Percentiles rank a stretch among this genome's conserved stretches.
These are phyloP conservation scores for Ornithorhynchus anatinus DNA, from an alignment of 2,113 vertebrate genomes.

Conservation along the genomic window DNA sequence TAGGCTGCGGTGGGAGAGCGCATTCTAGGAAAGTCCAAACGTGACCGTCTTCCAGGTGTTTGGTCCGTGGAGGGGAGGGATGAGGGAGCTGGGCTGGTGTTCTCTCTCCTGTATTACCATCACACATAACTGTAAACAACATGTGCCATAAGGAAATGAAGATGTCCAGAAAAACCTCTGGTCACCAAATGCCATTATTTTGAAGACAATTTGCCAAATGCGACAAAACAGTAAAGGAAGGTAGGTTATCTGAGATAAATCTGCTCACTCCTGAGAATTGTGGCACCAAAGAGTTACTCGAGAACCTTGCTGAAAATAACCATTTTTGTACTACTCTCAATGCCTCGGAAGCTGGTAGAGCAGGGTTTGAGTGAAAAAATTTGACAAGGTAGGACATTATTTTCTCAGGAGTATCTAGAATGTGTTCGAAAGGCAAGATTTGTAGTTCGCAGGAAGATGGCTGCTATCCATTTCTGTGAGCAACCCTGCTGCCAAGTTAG, in stretches of 20 bases:
- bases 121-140: neutral
- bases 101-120: neutral
- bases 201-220: neutral
- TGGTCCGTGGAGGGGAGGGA: neutral
- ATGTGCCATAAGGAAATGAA: neutral
- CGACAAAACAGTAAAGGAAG: neutral
- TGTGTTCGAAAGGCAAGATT: neutral
- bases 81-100: neutral
- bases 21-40: neutral
- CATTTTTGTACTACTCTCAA: neutral
- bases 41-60: neutral
- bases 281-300: neutral
- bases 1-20: neutral
- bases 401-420: neutral
- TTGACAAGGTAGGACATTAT: neutral
- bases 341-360: neutral
- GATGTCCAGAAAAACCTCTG: neutral
- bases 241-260: neutral
- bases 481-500: neutral
- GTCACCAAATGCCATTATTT: neutral
- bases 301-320: neutral
- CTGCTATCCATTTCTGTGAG: neutral
- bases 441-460: neutral
- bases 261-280: neutral
- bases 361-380: neutral